Base-by-base conservation (phyloP, 1,140 invertebrate species). In the Aphis craccivora region DNA sequence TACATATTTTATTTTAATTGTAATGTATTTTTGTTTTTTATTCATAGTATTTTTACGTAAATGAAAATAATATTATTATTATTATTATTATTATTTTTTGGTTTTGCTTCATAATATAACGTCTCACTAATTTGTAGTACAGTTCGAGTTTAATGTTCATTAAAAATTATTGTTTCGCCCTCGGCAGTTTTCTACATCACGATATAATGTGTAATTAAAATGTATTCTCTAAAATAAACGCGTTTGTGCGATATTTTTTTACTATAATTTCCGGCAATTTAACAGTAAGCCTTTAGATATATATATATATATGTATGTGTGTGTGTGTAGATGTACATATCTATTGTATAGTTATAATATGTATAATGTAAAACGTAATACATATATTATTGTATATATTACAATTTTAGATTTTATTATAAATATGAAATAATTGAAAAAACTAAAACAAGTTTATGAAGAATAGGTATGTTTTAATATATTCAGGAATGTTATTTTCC, bases 201-300 rank as follows among this genome's bases (percentile, higher is more conserved):
- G 60, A 67, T 76, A 76, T n/a, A n/a, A 76, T 76, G n/a, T 76
- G 60, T 76, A 76, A 76, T 76, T 76, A 76, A 76, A 76, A 76
- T 76, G 60, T 76, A 18, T 76, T n/a, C 14, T 18, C 30, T 35
- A 76, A 76, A 76, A 76, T 76, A 76, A 14, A 4, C 1, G 23
- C 37, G 60, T 76, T n/a, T 76, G 30, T 76, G 60, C 30, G 60
- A 76, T 76, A n/a, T 76, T 18, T 76, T 48, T 76, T 76, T 76
- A n/a, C n/a, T 76, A 76, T 76, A n/a, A 76, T 76, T 76, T 35
- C 60, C 60, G 60, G n/a, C 14, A n/a, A 76, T 35, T 76, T 76
- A 76, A 76, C 60, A 76, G n/a, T 76, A 76, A 76, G 18, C 14
- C 11, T 76, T 76, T 76, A n/a, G 60, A 14, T 67, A 30, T 67